These are phyloP conservation scores for Rhynchomys soricoides DNA, from an alignment of 2,113 vertebrate genomes.

Conservation along the genomic window DNA sequence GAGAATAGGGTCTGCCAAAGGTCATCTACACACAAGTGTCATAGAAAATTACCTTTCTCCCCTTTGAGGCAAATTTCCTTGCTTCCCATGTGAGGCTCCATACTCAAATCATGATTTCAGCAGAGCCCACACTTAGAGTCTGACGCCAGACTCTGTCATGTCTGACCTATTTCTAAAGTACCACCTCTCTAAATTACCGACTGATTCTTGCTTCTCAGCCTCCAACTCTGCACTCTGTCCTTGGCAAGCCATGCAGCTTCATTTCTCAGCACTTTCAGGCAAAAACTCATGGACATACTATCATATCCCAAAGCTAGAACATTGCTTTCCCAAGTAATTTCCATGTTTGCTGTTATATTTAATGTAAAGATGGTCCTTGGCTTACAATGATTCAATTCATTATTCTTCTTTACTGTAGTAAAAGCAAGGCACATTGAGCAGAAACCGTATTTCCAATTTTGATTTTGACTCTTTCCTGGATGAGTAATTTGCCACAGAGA, in stretches of 20 bases:
- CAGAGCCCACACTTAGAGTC: background rate
- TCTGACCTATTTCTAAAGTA: background rate
- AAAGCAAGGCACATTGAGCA: background rate
- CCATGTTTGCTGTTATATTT: background rate
- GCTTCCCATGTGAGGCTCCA: background rate
- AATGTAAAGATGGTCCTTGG: slow-evolving; percentile 24
- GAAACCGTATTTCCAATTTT: background rate
- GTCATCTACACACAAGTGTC: background rate
- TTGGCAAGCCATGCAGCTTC: background rate
- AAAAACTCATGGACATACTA: background rate
- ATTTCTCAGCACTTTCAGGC: background rate
- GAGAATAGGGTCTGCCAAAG: background rate
- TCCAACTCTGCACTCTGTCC: background rate
- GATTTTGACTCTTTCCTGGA: background rate
- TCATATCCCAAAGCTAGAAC: background rate
- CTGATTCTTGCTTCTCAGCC: background rate
- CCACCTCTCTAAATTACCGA: background rate
- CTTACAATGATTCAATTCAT: background rate
- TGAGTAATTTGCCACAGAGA: background rate
- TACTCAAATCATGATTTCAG: background rate
- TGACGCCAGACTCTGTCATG: background rate
- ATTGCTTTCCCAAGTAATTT: background rate
- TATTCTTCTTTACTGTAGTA: background rate
- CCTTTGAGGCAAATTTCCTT: background rate
- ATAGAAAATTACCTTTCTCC: background rate